A percentile compares a stretch with the other conserved stretches of the same genome.
Conservation (phyloP, 1,140 invertebrate genomes). For the Nixonia krombeini region DNA sequence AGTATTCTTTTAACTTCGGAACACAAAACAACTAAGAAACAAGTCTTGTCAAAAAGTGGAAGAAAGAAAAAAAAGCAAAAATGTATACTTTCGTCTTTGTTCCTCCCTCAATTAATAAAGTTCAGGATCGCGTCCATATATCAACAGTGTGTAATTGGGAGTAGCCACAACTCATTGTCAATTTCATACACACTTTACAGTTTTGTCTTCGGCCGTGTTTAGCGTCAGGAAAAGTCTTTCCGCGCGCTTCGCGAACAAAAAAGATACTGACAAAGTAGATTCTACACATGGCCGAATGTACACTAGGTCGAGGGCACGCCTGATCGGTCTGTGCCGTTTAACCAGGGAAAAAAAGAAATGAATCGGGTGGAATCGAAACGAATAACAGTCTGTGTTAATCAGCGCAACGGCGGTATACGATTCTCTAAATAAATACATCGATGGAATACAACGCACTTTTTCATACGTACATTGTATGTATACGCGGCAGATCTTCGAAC, state of each 20-base stretch:
- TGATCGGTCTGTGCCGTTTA: too few species aligned
- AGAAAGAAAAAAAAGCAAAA: too few species aligned
- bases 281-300: background rate
- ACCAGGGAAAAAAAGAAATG: background rate
- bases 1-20: background rate
- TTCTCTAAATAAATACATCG: conserved; percentile 43
- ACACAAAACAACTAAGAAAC: too few species aligned
- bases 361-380: background rate
- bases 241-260: background rate
- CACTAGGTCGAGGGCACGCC: background rate
- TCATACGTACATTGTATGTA: too few species aligned
- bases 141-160: conserved; percentile 16
- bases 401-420: conserved; percentile 18
- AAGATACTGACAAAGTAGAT: background rate
- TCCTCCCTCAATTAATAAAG: background rate
- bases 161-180: conserved; percentile 12
- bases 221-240: conserved; percentile 17
- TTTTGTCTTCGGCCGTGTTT: conserved; percentile 17
- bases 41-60: background rate
- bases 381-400: background rate
- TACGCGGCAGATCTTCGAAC: conserved; percentile 1
- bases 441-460: conserved; percentile 28
- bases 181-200: conserved; percentile 37
- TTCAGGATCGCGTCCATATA: background rate
- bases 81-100: background rate